Evolutionary conservation across 1,140 invertebrate genomes (phyloP), one percentile per base, ranked within the genome.

Genomic region (Rhyzopertha dominica): DNA sequence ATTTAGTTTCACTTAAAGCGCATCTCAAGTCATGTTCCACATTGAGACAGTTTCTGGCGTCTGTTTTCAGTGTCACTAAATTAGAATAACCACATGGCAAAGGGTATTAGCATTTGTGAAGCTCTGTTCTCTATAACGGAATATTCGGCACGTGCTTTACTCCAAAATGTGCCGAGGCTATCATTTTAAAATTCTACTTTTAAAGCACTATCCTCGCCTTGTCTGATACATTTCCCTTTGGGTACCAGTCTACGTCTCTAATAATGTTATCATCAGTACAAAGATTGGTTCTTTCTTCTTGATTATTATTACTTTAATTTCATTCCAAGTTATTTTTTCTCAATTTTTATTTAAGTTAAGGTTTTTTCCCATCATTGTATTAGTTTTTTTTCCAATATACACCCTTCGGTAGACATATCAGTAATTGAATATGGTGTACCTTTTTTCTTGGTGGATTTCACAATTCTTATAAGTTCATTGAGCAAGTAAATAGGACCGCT

Each of bases 41-140:
- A 49, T 57, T 57, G 20, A 55, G 40, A 47, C 39, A 40, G 32
- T 58, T 58, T 47, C 53, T 51, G 44, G 47, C 29, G 23, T 59
- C 54, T 51, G 45, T 49, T 59, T 59, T 57, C 46, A 54, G 35
- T 51, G 56, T 45, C 26, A 52, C 49, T 17, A 57, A 22, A 53
- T 43, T 57, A 34, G 51, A 51, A 35, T 54, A 54, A 47, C 51
- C 45, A 49, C 12, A 52, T 53, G 23, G 53, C 46, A 55, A 55
- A 58, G 14, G 48, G 51, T 22, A 51, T 44, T 31, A 57, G 38
- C 45, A 59, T 54, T 54, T 49, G 54, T 54, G 54, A 49, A 54
- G 54, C 52, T 45, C 45, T 52, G 41, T 54, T 39, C 40, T 25
- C 54, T 54, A 56, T 48, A 54, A 55, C 43, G 22, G 53, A 37